Conservation (phyloP, 2,888 invertebrate genomes). For the Gerosis bhagava region DNA sequence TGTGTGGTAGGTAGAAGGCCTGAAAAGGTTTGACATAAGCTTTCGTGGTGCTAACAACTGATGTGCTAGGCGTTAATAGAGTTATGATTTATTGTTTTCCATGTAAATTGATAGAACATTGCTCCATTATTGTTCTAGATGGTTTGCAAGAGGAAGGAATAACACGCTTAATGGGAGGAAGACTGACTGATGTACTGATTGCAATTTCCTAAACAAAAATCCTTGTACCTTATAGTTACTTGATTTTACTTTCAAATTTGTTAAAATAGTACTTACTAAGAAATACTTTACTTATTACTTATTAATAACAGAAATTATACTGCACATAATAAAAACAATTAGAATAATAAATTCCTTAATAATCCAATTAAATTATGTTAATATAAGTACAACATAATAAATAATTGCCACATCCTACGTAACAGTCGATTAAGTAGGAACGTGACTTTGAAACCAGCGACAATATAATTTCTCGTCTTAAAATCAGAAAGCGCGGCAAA, state of each 20-base stretch:
- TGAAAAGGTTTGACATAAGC: conserved; percentile 37
- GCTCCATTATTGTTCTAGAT: conserved; percentile 10
- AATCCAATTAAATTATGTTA: conserved; percentile 4
- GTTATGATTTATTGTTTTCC: conserved; percentile 27
- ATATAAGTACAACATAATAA: conserved; percentile 55
- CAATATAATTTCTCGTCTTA: conserved; percentile 64
- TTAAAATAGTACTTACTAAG: neutral
- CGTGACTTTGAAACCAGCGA: conserved; percentile 66
- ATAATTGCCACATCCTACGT: conserved; percentile 64
- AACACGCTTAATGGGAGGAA: conserved; percentile 61
- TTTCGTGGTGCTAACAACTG: conserved; percentile 65
- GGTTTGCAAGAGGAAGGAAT: conserved; percentile 25
- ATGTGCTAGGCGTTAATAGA: conserved; percentile 37
- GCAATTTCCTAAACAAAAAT: conserved; percentile 20
- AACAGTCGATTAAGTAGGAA: conserved; percentile 63
- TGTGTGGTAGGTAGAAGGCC: conserved; percentile 26
- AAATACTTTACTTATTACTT: no score
- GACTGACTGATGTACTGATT: conserved; percentile 50
- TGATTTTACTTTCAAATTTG: no score
- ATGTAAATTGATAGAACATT: conserved; percentile 15
- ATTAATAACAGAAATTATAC: no score
- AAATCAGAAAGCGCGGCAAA: conserved; percentile 79
- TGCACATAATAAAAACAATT: no score
- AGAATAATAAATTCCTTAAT: neutral
- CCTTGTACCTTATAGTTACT: no score